phyloP scores from a whole-genome alignment of 35 echinoderm and acorn worm genomes.

The Nesometra sesokonis region DNA sequence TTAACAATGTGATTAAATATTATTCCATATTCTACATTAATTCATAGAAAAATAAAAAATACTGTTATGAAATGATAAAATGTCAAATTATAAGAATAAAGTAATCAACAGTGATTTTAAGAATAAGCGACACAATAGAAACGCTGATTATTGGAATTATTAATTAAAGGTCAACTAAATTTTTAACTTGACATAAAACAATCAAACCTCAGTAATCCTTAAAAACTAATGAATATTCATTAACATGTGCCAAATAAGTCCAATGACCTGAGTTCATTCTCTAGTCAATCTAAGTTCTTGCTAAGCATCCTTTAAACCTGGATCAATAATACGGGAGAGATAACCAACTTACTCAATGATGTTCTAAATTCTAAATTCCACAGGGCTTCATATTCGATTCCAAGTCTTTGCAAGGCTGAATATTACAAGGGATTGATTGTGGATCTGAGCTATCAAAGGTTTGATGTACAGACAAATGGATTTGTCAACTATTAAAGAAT shows the following conservation, averaged over 20 bases:
- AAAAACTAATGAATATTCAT: neutral
- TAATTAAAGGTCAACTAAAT: no score
- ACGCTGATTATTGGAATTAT: no score
- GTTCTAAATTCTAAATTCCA: neutral
- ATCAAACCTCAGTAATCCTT: no score
- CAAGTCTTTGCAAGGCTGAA: neutral
- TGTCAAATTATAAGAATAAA: no score
- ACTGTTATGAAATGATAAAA: no score
- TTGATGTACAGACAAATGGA: neutral
- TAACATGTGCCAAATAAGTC: neutral
- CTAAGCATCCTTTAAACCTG: neutral
- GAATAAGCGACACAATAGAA: no score
- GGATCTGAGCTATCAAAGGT: neutral
- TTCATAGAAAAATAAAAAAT: no score
- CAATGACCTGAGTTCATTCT: neutral
- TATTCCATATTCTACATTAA: no score
- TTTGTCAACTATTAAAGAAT: neutral
- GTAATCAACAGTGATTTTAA: no score
- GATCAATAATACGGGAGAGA: neutral
- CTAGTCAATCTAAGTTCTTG: neutral
- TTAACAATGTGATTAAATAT: no score
- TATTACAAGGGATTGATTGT: neutral
- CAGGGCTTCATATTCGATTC: neutral
- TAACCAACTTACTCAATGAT: neutral
- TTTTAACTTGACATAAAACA: no score